phyloP scores from a whole-genome alignment of 1,140 invertebrate genomes.

The Cataglyphis hispanica region DNA sequence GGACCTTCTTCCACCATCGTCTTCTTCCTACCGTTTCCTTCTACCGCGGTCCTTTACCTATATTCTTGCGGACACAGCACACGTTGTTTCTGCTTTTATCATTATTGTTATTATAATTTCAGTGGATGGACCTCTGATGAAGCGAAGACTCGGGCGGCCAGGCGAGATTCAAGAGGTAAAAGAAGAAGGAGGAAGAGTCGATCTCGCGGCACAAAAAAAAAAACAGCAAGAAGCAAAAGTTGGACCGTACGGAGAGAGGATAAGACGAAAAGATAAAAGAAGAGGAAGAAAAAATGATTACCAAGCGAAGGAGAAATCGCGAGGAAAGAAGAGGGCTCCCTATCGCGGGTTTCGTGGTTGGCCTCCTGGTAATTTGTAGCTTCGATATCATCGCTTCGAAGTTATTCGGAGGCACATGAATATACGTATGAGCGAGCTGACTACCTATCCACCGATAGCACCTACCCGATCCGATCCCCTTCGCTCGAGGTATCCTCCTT shows the following conservation, averaged over 20 bases:
- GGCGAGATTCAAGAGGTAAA: conserved; percentile 31
- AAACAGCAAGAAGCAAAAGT: conserved; percentile 42
- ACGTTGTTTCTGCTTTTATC: conserved; percentile 74
- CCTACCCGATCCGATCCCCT: conserved; percentile 59
- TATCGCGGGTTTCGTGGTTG: conserved; percentile 71
- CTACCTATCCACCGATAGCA: conserved; percentile 75
- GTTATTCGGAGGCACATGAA: conserved; percentile 75
- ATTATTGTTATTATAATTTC: conserved; percentile 79
- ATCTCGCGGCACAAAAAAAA: conserved; percentile 5
- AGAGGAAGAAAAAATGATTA: conserved; percentile 32
- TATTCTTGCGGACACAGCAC: conserved; percentile 50
- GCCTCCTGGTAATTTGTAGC: conserved; percentile 77
- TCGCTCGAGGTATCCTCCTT: conserved; percentile 12
- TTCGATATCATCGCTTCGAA: conserved; percentile 76
- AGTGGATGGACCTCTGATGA: conserved; percentile 68
- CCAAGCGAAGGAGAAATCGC: conserved; percentile 63
- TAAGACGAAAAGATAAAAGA: conserved; percentile 22
- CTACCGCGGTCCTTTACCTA: conserved; percentile 38
- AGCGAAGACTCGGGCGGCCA: conserved; percentile 41
- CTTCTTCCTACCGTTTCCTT: conserved; percentile 47
- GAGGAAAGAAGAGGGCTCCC: conserved; percentile 54
- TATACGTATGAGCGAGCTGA: conserved; percentile 68
- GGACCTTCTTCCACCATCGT: not conserved
- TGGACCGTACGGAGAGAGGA: conserved; percentile 33
- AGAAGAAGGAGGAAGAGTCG: conserved; percentile 26